phyloP scores from a whole-genome alignment of 2,113 vertebrate genomes.

The Parus major region DNA sequence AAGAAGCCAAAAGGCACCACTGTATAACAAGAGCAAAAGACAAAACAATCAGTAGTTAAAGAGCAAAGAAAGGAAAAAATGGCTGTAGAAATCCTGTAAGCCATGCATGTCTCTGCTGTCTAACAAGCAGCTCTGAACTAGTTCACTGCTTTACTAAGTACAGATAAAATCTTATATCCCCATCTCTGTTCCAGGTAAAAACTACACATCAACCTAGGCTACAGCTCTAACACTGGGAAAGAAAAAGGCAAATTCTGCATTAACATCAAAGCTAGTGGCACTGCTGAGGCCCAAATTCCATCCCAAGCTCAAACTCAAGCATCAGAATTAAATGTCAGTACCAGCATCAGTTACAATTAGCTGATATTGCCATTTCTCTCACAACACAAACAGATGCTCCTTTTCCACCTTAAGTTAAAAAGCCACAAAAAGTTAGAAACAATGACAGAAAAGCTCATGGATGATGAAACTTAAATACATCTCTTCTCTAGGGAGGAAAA shows the following conservation, averaged over 20 bases:
- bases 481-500: not conserved
- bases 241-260: not conserved
- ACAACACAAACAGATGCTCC: not conserved
- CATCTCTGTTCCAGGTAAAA: not conserved
- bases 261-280: not conserved
- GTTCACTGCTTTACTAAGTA: not conserved
- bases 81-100: not conserved
- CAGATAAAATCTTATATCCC: not conserved
- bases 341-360: not conserved
- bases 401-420: not conserved
- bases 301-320: not conserved
- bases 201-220: not conserved
- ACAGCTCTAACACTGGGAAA: not conserved
- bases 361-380: not conserved
- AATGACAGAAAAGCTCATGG: not conserved
- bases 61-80: not conserved
- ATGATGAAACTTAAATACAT: not conserved
- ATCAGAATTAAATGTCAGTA: not conserved
- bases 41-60: not conserved
- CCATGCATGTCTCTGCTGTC: not conserved
- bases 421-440: not conserved
- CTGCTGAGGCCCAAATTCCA: not conserved
- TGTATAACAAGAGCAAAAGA: conserved; percentile 13
- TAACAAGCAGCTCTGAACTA: not conserved
- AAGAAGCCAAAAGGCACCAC: not conserved